A percentile compares a stretch with the other conserved stretches of the same genome.
Conservation (phyloP, 2,797 vertebrate genomes). For the Lepilemur septentrionalis region DNA sequence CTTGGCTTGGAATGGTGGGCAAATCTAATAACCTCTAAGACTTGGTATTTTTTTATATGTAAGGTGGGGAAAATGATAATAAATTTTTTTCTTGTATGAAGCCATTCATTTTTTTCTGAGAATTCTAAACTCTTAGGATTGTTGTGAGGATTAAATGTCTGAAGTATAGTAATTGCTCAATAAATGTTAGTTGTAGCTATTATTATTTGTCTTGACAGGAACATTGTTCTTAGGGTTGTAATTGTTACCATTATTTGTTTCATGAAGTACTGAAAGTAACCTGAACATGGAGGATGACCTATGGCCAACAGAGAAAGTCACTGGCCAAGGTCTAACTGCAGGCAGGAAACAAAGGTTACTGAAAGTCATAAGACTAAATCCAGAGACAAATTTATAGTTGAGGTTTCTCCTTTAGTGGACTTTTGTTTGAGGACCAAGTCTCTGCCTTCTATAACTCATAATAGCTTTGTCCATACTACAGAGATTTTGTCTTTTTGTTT, state of each 20-base stretch:
- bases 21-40: not conserved
- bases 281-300: not conserved
- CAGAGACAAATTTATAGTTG: not conserved
- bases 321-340: not conserved
- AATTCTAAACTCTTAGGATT: slow-evolving; percentile 45
- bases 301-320: not conserved
- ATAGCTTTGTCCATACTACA: not conserved
- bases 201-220: not conserved
- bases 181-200: not conserved
- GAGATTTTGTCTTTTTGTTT: not conserved
- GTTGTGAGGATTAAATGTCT: slow-evolving; percentile 55
- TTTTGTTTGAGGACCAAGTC: not conserved
- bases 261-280: not conserved
- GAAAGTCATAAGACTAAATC: not conserved
- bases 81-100: not conserved
- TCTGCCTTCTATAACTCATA: not conserved
- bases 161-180: not conserved
- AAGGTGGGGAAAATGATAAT: slow-evolving; percentile 41
- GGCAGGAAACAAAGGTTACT: not conserved
- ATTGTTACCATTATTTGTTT: not conserved
- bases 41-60: not conserved
- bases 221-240: not conserved
- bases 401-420: not conserved
- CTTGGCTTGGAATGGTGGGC: not conserved
- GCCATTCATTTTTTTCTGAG: not conserved